A percentile compares a stretch with the other conserved stretches of the same genome.
Conservation (phyloP, 1,140 invertebrate species). For the Drosophila murphyi region DNA sequence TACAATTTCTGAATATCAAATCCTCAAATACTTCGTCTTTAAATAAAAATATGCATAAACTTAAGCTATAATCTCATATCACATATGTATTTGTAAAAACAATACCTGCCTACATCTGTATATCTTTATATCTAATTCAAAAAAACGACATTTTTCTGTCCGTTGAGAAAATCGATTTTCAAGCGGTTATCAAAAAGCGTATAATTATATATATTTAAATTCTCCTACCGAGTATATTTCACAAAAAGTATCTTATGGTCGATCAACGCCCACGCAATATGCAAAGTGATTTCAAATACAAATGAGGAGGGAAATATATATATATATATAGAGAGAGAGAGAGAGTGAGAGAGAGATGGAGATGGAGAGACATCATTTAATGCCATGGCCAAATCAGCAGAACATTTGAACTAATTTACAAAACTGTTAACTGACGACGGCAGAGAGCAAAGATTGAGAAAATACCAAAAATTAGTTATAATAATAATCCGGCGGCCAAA, state of each 20-base stretch:
- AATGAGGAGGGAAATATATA: constrained; percentile 31
- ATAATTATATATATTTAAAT: constrained; percentile 54
- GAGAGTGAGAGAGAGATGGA: too few species aligned
- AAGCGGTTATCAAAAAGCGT: constrained; percentile 12
- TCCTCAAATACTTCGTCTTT: too few species aligned
- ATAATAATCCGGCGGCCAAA: constrained; percentile 68
- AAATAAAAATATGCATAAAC: too few species aligned
- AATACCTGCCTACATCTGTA: too few species aligned
- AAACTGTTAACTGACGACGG: constrained; percentile 42
- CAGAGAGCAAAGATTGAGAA: constrained; percentile 21
- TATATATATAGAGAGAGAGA: too few species aligned
- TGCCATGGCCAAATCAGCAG: constrained; percentile 19
- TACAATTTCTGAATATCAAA: too few species aligned
- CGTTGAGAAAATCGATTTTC: constrained; percentile 4
- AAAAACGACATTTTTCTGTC: background rate
- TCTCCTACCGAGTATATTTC: constrained; percentile 27
- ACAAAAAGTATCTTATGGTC: constrained; percentile 39
- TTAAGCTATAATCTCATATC: too few species aligned
- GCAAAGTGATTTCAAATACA: constrained; percentile 29
- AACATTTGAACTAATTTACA: constrained; percentile 78
- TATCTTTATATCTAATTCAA: background rate
- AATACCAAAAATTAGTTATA: constrained; percentile 70
- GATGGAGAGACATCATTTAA: constrained; percentile 19
- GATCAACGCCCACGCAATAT: constrained; percentile 53
- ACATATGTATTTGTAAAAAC: too few species aligned